These are phyloP conservation scores for Pristionchus japonicus DNA, from an alignment of 2,888 invertebrate species.

Conservation along the genomic window DNA sequence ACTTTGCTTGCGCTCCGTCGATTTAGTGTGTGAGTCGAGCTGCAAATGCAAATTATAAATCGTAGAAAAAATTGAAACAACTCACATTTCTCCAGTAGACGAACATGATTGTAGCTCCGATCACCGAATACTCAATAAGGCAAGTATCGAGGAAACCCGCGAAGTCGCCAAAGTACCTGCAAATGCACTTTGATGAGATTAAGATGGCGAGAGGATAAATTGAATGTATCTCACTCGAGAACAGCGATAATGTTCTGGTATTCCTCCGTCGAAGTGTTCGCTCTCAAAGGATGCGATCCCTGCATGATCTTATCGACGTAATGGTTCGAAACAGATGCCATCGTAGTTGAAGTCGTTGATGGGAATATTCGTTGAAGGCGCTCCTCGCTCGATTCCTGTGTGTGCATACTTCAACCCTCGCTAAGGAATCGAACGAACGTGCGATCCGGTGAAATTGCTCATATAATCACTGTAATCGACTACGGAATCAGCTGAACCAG, in stretches of 20 bases:
- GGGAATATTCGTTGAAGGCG: background rate
- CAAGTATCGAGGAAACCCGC: slow-evolving; percentile 13
- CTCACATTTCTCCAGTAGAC: slow-evolving; percentile 29
- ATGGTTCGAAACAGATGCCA: background rate
- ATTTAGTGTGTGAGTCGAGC: background rate
- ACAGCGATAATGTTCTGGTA: background rate
- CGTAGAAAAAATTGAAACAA: background rate
- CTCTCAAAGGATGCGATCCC: background rate
- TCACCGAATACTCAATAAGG: slow-evolving; percentile 24
- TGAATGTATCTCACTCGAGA: background rate
- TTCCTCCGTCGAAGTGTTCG: background rate
- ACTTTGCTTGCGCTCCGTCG: background rate
- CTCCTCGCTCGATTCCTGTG: background rate
- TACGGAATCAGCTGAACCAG: background rate
- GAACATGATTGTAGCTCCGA: slow-evolving; percentile 14
- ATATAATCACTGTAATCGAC: background rate
- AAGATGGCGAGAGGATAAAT: background rate
- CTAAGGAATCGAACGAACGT: background rate
- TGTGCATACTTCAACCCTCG: background rate
- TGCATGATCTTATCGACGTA: background rate
- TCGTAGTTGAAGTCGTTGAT: background rate
- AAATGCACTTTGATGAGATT: background rate
- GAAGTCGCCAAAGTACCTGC: slow-evolving; percentile 37
- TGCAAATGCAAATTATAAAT: background rate
- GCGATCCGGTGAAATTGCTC: background rate